Base-by-base conservation (phyloP, 2,888 invertebrate genomes). In the Archips crataeganus region DNA sequence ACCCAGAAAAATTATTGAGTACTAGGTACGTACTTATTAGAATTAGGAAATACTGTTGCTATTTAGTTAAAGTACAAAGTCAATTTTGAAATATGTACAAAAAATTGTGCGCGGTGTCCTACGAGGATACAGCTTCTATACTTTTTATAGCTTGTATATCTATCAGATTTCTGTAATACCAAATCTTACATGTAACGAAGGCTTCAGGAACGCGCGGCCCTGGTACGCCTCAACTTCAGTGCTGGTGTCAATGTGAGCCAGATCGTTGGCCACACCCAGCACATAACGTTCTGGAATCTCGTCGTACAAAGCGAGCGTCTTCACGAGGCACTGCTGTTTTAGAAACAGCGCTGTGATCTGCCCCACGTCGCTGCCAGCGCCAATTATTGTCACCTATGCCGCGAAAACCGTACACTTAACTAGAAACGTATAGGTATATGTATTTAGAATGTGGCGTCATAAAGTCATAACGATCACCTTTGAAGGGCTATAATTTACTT, bases 201-300 rank as follows among this genome's bases (percentile, higher is more conserved):
- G 73, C 70, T 84, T 87, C 15, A 93, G 79, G 73, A 81, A 91
- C 74, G 82, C 80, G 54, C 90, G 84, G 11, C 94, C 94, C 78
- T 93, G 93, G 77, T 85, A 94, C 0, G 90, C 94, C 73, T 89
- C 86, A 1, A 93, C 84, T 13, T 84, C 85, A 0, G 91, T 83
- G 78, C 87, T 91, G 63, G 93, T 93, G 79, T 94, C 93, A 4
- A 94, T 91, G 70, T 93, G 92, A 0, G 93, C 92, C 3, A 94
- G 65, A 69, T 94, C 94, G 49, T 83, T 90, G 2, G 92, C 93
- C 8, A 84, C 85, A 0, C 93, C 93, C 15, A 93, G 77, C 68
- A 94, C 92, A 32, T 78, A 77, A 1, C 85, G 79, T 2, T 85
- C 80, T 0, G 88, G 85, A 0, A 71, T 71, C 11, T 90, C 90